Conservation (phyloP, 1,140 invertebrate species). For the Cyclina sinensis region DNA sequence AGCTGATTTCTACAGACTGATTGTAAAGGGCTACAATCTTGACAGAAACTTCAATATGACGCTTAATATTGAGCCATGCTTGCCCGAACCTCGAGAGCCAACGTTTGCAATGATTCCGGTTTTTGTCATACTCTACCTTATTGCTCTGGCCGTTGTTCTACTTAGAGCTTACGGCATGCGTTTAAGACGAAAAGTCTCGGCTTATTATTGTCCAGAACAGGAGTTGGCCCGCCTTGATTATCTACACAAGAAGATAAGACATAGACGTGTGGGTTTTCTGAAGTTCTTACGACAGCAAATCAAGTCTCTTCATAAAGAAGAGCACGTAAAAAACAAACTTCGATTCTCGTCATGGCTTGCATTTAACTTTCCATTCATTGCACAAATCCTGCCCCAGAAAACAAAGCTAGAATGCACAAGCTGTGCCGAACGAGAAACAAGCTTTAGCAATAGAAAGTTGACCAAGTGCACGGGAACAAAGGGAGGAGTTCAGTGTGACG, state of each 20-base stretch:
- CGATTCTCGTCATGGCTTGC: constrained; percentile 53
- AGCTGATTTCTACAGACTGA: constrained; percentile 62
- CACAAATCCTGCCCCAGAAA: constrained; percentile 30
- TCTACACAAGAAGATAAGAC: constrained; percentile 65
- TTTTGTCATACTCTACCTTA: constrained; percentile 31
- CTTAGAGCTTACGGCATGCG: constrained; percentile 64
- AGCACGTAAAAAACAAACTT: constrained; percentile 47
- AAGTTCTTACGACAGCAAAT: constrained; percentile 58
- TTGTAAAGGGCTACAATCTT: constrained; percentile 42
- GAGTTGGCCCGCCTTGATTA: constrained; percentile 64
- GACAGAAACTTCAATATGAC: constrained; percentile 28
- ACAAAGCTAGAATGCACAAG: constrained; percentile 41
- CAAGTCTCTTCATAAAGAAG: constrained; percentile 51
- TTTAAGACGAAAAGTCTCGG: constrained; percentile 44
- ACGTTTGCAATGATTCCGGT: background rate
- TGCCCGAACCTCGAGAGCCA: constrained; percentile 53
- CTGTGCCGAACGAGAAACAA: constrained; percentile 38
- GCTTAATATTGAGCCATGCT: constrained; percentile 47
- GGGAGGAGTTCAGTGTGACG: constrained; percentile 28
- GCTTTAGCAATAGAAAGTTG: constrained; percentile 35
- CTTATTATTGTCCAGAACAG: constrained; percentile 64
- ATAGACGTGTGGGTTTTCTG: constrained; percentile 54
- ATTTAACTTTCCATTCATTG: constrained; percentile 43
- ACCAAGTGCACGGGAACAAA: constrained; percentile 33
- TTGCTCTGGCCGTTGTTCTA: constrained; percentile 44